phyloP scores from a whole-genome alignment of 2,113 vertebrate species.

The Rutilus rutilus region DNA sequence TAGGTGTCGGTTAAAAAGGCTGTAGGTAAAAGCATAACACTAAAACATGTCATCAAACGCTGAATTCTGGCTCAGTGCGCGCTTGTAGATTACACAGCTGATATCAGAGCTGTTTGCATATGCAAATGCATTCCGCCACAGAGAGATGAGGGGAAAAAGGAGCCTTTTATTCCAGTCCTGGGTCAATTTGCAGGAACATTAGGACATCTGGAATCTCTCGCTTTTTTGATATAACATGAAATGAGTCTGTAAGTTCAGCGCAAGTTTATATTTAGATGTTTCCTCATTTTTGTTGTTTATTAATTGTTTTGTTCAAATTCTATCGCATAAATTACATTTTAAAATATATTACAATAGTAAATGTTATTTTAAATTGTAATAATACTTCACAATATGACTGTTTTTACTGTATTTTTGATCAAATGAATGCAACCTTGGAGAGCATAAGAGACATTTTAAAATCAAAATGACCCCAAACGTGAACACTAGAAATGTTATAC shows the following conservation, averaged over 20 bases:
- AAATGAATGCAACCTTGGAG: neutral
- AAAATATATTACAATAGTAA: no score
- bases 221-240: constrained; percentile 17
- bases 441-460: neutral
- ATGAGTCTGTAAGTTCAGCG: neutral
- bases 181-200: constrained; percentile 35
- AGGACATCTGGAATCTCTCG: neutral
- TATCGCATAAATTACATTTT: no score
- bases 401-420: neutral
- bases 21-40: constrained; percentile 14
- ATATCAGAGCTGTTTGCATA: constrained; percentile 31
- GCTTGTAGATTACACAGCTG: constrained; percentile 30
- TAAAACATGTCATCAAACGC: constrained; percentile 7
- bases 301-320: neutral
- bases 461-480: neutral
- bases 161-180: neutral
- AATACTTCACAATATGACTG: no score
- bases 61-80: neutral
- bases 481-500: no score
- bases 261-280: neutral
- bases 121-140: neutral
- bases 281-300: neutral
- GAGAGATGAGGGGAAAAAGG: neutral
- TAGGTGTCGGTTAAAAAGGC: constrained; percentile 32
- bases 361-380: no score